Conservation (phyloP, 2,797 vertebrate species). For the Hipposideros larvatus region DNA sequence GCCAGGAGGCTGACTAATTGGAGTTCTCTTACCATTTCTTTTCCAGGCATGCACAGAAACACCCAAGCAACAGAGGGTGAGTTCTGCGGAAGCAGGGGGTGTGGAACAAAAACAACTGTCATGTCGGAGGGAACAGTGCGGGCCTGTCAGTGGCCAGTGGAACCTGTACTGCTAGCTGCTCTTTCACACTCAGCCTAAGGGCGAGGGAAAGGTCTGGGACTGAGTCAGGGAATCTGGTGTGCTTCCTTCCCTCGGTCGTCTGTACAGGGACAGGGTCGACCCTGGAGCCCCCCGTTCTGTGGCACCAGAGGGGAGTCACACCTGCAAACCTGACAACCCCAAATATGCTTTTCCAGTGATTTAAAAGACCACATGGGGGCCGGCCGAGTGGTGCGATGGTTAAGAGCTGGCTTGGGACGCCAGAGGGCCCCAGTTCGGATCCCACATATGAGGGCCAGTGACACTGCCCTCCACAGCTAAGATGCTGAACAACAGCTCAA, state of each 20-base stretch:
- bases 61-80: neutral
- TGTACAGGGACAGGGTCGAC: neutral
- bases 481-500: no score
- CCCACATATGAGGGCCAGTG: no score
- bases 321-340: neutral
- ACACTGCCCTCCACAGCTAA: no score
- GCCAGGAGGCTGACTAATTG: conserved; percentile 54
- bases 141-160: neutral
- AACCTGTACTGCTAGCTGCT: neutral
- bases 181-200: neutral
- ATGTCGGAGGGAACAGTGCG: fast-evolving
- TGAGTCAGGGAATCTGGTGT: neutral
- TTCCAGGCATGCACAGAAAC: conserved; percentile 13
- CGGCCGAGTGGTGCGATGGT: no score
- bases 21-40: conserved; percentile 33
- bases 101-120: neutral
- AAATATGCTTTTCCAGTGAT: neutral
- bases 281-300: neutral
- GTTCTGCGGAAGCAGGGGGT: neutral
- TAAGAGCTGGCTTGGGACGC: no score
- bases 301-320: neutral
- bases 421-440: no score
- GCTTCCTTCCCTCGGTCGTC: neutral
- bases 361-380: neutral
- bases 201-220: neutral